Evolutionary conservation across 2,113 vertebrate species (phyloP).

Genomic region (Promerops cafer): DNA sequence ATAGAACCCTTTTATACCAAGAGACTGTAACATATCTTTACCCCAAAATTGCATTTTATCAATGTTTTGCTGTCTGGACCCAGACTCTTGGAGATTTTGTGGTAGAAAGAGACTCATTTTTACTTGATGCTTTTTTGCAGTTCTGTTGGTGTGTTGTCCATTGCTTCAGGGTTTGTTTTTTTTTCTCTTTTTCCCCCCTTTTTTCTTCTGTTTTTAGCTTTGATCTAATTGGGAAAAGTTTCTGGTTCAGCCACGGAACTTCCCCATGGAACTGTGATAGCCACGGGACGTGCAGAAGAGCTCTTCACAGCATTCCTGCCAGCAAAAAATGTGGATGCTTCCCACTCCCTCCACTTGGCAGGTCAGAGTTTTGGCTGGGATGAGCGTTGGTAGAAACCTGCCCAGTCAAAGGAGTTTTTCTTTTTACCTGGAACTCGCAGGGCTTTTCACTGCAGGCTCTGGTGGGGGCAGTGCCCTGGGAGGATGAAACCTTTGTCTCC

Average conservation of each 20-base stretch:
- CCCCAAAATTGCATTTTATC: background rate
- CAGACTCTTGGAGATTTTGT: background rate
- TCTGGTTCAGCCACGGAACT: background rate
- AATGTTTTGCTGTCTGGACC: background rate
- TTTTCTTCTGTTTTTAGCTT: background rate
- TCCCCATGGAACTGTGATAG: background rate
- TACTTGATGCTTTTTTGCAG: conserved; percentile 1
- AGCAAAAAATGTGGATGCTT: background rate
- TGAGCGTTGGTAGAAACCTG: background rate
- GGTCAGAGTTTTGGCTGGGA: background rate
- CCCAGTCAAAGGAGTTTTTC: background rate
- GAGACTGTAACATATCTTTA: background rate
- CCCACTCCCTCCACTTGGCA: background rate
- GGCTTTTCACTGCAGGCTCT: background rate
- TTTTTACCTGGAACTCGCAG: background rate
- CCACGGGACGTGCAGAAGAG: background rate
- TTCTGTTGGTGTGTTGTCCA: background rate
- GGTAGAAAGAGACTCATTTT: background rate
- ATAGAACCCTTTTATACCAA: background rate
- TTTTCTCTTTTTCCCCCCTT: background rate
- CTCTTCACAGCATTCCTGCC: background rate
- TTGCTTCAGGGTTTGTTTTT: background rate
- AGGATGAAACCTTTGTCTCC: background rate
- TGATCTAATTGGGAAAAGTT: background rate
- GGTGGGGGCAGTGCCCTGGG: background rate